These are phyloP conservation scores for Anguilla marmorata DNA, from an alignment of 2,797 vertebrate genomes.

Conservation along the genomic window DNA sequence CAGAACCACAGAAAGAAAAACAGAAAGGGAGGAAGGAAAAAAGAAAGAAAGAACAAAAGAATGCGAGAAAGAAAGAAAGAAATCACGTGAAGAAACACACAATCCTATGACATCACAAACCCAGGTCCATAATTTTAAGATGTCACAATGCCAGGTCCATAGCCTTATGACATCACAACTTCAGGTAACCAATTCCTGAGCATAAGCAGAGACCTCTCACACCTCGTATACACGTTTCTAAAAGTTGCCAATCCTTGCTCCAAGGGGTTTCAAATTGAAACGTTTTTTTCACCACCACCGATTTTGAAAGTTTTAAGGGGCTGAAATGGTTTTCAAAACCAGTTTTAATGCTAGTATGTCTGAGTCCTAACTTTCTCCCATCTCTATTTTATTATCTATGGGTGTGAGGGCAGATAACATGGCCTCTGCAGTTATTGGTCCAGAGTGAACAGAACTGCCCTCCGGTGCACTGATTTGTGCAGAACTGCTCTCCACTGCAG, in stretches of 20 bases:
- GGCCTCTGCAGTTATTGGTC: not conserved
- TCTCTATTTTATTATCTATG: too few relatives aligned
- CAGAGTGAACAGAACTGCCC: not conserved
- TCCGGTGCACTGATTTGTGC: not conserved
- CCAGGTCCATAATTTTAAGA: too few relatives aligned
- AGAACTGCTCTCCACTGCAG: not conserved
- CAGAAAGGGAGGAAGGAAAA: constrained; percentile 15
- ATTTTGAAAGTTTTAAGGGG: too few relatives aligned
- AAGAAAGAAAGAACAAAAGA: not conserved
- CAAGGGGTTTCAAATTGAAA: too few relatives aligned
- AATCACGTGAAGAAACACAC: not conserved
- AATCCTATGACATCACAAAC: too few relatives aligned
- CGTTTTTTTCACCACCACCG: too few relatives aligned
- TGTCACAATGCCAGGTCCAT: too few relatives aligned
- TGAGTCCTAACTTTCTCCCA: too few relatives aligned
- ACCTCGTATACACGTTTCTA: too few relatives aligned
- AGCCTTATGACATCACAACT: not conserved
- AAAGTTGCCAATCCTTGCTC: too few relatives aligned
- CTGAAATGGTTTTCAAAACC: too few relatives aligned
- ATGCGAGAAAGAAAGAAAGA: not conserved
- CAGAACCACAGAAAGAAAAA: constrained; percentile 46
- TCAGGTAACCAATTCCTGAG: not conserved
- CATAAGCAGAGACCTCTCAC: constrained; percentile 42
- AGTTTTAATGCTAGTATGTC: too few relatives aligned
- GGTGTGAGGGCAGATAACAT: not conserved